Evolutionary conservation across 2,797 vertebrate genomes (phyloP).

Genomic region (Triplophysa yarkandensis): DNA sequence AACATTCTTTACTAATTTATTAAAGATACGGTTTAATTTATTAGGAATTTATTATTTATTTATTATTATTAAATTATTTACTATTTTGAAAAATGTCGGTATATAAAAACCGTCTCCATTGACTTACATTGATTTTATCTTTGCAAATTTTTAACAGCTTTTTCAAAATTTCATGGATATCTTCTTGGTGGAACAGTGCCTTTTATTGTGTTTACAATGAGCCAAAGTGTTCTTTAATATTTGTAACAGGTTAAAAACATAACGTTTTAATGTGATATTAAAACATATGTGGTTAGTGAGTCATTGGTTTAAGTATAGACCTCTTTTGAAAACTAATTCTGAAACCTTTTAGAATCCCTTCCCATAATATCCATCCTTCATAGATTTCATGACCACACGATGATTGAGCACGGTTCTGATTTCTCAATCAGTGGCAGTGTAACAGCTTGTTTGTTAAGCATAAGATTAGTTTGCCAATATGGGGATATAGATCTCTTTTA

Average conservation of each 20-base stretch:
- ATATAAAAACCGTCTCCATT: too few species aligned
- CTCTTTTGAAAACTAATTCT: not conserved
- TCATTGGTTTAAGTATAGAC: constrained; percentile 14
- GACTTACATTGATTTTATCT: too few species aligned
- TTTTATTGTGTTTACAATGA: constrained; percentile 15
- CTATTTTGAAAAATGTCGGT: too few species aligned
- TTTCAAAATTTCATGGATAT: too few species aligned
- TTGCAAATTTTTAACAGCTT: too few species aligned
- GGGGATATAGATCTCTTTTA: constrained; percentile 32
- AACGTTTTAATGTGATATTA: constrained; percentile 33
- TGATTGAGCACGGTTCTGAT: constrained; percentile 39
- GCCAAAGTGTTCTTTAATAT: constrained; percentile 5
- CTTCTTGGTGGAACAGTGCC: too few species aligned
- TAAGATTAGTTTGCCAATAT: constrained; percentile 45
- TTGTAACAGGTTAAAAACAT: not conserved
- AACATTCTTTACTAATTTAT: not conserved
- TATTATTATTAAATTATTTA: too few species aligned
- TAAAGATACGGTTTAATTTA: not conserved
- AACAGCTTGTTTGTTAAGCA: constrained; percentile 32
- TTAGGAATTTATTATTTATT: too few species aligned
- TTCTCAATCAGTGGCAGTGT: constrained; percentile 28
- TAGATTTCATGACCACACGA: constrained; percentile 30
- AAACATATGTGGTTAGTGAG: constrained; percentile 30
- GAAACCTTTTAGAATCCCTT: constrained; percentile 33
- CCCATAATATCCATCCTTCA: constrained; percentile 45